phyloP scores from a whole-genome alignment of 2,113 vertebrate genomes.

The Lampris incognitus region DNA sequence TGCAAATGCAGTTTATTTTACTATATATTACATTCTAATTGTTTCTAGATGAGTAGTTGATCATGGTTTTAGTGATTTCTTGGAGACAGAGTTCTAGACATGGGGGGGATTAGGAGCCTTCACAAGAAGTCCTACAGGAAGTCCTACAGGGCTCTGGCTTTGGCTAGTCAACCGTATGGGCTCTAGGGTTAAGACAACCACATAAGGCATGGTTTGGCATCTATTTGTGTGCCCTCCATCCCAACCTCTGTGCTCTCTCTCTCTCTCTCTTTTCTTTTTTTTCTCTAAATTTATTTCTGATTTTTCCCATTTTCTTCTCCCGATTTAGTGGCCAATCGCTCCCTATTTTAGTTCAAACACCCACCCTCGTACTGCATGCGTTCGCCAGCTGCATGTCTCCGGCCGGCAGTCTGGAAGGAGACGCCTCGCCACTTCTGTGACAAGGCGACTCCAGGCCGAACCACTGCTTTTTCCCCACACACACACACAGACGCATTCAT shows the following conservation, averaged over 20 bases:
- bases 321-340: no score
- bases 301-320: no score
- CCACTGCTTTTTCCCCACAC: no score
- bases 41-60: background rate
- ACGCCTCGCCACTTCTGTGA: no score
- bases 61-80: slow-evolving; percentile 29
- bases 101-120: no score
- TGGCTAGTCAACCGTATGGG: slow-evolving; percentile 54
- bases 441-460: background rate
- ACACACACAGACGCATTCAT: no score
- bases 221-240: slow-evolving; percentile 38
- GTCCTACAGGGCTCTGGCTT: slow-evolving; percentile 30
- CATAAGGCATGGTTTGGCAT: slow-evolving; percentile 77
- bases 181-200: slow-evolving; percentile 75
- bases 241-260: background rate
- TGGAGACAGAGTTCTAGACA: slow-evolving; percentile 74
- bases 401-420: no score
- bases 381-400: no score
- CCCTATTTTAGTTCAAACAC: no score
- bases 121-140: slow-evolving; percentile 8
- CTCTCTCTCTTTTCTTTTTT: background rate
- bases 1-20: slow-evolving; percentile 71
- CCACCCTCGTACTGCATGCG: no score
- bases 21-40: slow-evolving; percentile 69
- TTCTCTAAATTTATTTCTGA: background rate